phyloP scores from a whole-genome alignment of 2,888 invertebrate genomes.

The Acrocera orbiculus region DNA sequence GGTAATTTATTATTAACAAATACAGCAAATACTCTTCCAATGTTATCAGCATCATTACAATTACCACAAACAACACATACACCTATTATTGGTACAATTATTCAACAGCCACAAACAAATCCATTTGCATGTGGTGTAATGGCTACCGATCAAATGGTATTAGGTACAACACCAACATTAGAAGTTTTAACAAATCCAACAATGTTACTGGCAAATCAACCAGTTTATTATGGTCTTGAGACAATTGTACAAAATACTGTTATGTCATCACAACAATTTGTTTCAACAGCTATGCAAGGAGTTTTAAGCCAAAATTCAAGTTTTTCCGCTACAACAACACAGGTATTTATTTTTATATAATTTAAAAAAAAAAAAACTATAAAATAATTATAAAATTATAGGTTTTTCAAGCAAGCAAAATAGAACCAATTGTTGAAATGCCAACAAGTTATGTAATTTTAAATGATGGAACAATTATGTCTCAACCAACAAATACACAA shows the following conservation, averaged over 20 bases:
- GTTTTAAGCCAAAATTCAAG: constrained; percentile 65
- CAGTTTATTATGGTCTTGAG: constrained; percentile 67
- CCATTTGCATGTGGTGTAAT: constrained; percentile 33
- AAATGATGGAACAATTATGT: constrained; percentile 29
- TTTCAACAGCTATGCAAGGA: constrained; percentile 64
- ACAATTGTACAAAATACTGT: constrained; percentile 77
- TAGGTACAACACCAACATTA: constrained; percentile 42
- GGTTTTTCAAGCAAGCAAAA: constrained; percentile 69
- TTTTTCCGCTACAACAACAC: constrained; percentile 64
- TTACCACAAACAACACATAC: constrained; percentile 33
- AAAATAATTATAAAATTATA: constrained; percentile 1
- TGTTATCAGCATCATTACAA: constrained; percentile 38
- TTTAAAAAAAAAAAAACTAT: neutral
- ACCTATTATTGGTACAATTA: constrained; percentile 41
- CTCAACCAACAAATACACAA: constrained; percentile 15
- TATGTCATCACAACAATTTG: constrained; percentile 76
- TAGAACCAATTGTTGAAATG: constrained; percentile 63
- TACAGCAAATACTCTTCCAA: constrained; percentile 35
- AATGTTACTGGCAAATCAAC: constrained; percentile 47
- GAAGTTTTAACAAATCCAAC: constrained; percentile 45
- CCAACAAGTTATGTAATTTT: constrained; percentile 53
- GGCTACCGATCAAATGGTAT: constrained; percentile 39
- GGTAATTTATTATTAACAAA: constrained; percentile 42
- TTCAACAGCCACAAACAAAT: constrained; percentile 42
- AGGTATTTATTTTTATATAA: constrained; percentile 16